Evolutionary conservation across 2,888 invertebrate genomes (phyloP), one percentile per base, ranked within the genome.

Genomic region (Adelognathus sp.): DNA sequence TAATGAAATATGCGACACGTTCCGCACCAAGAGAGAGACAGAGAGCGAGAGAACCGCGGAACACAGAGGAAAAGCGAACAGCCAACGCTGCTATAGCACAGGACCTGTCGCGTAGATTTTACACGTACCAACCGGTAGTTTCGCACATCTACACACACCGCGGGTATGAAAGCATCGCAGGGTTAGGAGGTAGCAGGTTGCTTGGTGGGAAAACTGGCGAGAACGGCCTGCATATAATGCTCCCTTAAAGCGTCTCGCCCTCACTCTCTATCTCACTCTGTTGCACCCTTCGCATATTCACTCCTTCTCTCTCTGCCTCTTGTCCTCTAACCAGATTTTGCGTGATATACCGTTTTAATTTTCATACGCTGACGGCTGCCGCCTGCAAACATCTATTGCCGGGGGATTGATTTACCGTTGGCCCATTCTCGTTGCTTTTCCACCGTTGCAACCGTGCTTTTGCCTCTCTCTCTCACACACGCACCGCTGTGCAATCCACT

Each of bases 321-420:
- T 29, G 27, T 33, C 24, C 75, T 67, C 71, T 67, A 75, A 76
- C 82, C 76, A 75, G 81, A 79, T 83, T 83, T 83, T 69, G 31
- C 79, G 79, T 84, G 84, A 84, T 83, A 83, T 83, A 84, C 83
- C 79, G 84, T 83, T 84, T 84, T 84, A 84, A 84, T 84, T 84
- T 83, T 83, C 84, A 83, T 84, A 82, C 75, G 81, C 80, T 79
- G 79, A 81, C 82, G 79, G 70, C 64, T 77, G 76, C 71, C 71
- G 75, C 79, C 71, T 73, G 75, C 76, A 82, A 87, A 86, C 82
- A 85, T 86, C 85, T 86, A 86, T 87, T 86, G 83, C 84, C 54
- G 61, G 64, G 66, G 83, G 86, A 88, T 87, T 88, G 88, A 88
- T 88, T 88, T 88, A 87, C 84, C 82, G 83, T 36, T 72, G 54